Evolutionary conservation across 2,888 invertebrate species (phyloP).

Genomic region (Pterostichus madidus): DNA sequence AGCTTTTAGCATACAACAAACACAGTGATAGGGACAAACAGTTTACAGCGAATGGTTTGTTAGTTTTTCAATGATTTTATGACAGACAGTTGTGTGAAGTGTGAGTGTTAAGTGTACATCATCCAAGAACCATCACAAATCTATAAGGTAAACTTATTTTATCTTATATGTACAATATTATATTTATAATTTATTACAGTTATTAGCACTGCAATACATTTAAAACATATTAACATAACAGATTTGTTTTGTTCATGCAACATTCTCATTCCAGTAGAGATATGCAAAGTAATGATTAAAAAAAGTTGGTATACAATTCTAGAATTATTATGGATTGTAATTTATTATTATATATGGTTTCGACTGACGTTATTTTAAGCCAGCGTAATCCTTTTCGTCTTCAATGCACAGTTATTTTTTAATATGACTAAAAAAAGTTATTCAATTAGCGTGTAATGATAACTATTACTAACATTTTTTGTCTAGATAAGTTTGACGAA

Average conservation of each 20-base stretch:
- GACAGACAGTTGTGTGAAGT: not conserved
- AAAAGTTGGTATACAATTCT: too few relatives aligned
- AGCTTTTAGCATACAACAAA: constrained; percentile 12
- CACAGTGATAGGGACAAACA: constrained; percentile 4
- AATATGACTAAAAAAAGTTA: too few relatives aligned
- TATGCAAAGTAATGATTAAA: constrained; percentile 22
- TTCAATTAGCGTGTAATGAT: too few relatives aligned
- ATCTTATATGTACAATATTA: constrained; percentile 4
- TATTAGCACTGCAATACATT: constrained; percentile 45
- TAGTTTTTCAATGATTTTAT: not conserved
- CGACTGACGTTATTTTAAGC: too few relatives aligned
- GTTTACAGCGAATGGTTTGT: constrained; percentile 3
- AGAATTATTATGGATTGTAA: too few relatives aligned
- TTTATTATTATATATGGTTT: too few relatives aligned
- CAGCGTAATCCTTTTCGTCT: too few relatives aligned
- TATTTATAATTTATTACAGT: not conserved
- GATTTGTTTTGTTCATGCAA: constrained; percentile 41
- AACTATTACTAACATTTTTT: too few relatives aligned
- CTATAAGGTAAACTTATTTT: not conserved
- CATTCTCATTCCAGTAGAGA: constrained; percentile 47
- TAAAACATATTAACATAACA: constrained; percentile 37
- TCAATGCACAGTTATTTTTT: too few relatives aligned
- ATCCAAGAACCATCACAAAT: not conserved
- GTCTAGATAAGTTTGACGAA: too few relatives aligned
- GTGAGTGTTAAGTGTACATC: not conserved